These are phyloP conservation scores for Candoia aspera DNA, from an alignment of 2,113 vertebrate genomes.

Conservation along the genomic window DNA sequence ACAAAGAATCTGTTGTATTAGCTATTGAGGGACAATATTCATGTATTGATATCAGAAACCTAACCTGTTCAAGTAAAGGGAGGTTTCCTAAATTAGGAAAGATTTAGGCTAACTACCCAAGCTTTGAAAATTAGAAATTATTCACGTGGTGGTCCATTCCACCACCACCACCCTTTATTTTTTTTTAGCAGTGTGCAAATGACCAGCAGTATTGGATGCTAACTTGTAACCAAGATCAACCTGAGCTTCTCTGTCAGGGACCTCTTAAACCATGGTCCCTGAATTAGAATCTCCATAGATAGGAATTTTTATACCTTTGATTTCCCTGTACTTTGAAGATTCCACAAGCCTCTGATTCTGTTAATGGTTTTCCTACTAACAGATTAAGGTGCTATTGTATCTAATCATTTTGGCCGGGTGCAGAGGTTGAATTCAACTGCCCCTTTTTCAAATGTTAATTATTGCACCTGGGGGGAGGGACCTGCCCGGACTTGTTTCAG, in stretches of 20 bases:
- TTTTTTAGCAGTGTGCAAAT: too few relatives aligned
- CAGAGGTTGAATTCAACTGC: too few relatives aligned
- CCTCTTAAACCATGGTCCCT: too few relatives aligned
- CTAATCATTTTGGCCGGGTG: too few relatives aligned
- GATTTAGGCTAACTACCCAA: not conserved
- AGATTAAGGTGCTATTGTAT: too few relatives aligned
- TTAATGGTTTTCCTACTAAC: too few relatives aligned
- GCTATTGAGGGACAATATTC: not conserved
- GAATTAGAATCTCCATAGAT: not conserved
- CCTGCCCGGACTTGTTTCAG: too few relatives aligned
- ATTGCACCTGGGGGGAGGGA: too few relatives aligned
- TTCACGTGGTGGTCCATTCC: too few relatives aligned
- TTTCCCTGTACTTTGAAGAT: not conserved
- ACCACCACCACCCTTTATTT: too few relatives aligned
- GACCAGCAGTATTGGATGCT: not conserved
- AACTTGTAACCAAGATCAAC: not conserved
- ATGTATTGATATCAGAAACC: too few relatives aligned
- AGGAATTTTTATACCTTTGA: not conserved
- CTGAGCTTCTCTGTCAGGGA: not conserved
- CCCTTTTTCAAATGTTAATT: too few relatives aligned
- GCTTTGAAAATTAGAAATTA: not conserved
- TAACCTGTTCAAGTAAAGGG: not conserved
- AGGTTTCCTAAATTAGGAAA: not conserved
- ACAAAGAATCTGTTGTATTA: not conserved
- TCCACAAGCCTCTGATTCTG: not conserved